Conservation (phyloP, 2,113 vertebrate species). For the Pangasianodon hypophthalmus region DNA sequence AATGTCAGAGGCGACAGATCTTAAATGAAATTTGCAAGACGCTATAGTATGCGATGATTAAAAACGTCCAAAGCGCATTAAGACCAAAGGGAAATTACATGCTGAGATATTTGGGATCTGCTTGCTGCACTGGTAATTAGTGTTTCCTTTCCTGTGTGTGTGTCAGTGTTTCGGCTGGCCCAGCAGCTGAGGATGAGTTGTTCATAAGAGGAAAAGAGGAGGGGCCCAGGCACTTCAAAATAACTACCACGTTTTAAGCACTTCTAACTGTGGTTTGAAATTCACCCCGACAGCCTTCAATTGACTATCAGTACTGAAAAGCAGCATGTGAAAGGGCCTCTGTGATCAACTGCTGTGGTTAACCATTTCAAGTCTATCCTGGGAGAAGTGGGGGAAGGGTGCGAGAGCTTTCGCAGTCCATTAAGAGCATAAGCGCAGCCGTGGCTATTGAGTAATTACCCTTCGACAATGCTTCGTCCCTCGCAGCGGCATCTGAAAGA, state of each 20-base stretch:
- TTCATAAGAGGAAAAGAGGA: neutral
- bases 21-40: conserved; percentile 18
- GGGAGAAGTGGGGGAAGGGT: conserved; percentile 43
- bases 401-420: conserved; percentile 31
- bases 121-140: conserved; percentile 28
- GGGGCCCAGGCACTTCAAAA: conserved; percentile 29
- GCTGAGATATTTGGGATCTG: conserved; percentile 31
- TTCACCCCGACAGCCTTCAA: conserved; percentile 12
- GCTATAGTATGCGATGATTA: neutral
- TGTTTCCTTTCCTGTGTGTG: conserved; percentile 36
- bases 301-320: conserved; percentile 2
- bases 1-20: neutral
- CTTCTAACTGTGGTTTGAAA: conserved; percentile 31
- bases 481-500: conserved; percentile 34
- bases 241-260: conserved; percentile 29
- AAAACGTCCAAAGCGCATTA: conserved; percentile 28
- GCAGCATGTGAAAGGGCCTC: neutral
- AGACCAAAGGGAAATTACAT: conserved; percentile 29
- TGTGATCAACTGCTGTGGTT: conserved; percentile 29
- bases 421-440: conserved; percentile 37
- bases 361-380: conserved; percentile 33
- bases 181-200: conserved; percentile 32
- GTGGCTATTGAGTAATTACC: conserved; percentile 50
- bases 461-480: conserved; percentile 45
- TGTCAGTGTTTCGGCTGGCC: conserved; percentile 21